Evolutionary conservation across 2,888 invertebrate species (phyloP).

Genomic region (Sisyra terminalis): DNA sequence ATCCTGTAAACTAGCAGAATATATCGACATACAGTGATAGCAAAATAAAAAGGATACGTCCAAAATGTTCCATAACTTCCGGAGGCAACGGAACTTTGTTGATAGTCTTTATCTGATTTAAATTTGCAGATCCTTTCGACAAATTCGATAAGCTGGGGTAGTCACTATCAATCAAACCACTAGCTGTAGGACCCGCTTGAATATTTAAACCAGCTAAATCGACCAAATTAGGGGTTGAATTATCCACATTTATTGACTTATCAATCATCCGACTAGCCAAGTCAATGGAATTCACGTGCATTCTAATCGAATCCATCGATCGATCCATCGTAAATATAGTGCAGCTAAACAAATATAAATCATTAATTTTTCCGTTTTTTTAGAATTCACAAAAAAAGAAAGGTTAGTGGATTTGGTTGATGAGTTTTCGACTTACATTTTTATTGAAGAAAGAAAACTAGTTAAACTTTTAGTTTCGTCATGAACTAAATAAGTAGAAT

Average conservation of each 20-base stretch:
- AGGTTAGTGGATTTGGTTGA: too few species aligned
- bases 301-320: not conserved
- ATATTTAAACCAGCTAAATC: constrained; percentile 49
- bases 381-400: too few species aligned
- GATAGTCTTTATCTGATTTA: constrained; percentile 63
- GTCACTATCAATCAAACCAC: constrained; percentile 81
- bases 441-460: too few species aligned
- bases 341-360: too few species aligned
- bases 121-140: constrained; percentile 43
- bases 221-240: constrained; percentile 51
- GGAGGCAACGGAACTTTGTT: constrained; percentile 80
- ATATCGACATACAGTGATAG: too few species aligned
- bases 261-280: constrained; percentile 67
- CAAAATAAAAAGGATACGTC: constrained; percentile 69
- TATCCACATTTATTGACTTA: constrained; percentile 50
- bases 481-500: too few species aligned
- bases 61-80: constrained; percentile 89
- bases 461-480: too few species aligned
- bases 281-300: constrained; percentile 32
- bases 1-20: too few species aligned
- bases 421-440: too few species aligned
- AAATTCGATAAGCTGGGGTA: constrained; percentile 67
- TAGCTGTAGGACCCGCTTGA: constrained; percentile 63
- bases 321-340: constrained; percentile 1
- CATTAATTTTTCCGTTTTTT: too few species aligned